Evolutionary conservation across 2,797 vertebrate genomes (phyloP).

Genomic region (Mormyrops attenuatus): DNA sequence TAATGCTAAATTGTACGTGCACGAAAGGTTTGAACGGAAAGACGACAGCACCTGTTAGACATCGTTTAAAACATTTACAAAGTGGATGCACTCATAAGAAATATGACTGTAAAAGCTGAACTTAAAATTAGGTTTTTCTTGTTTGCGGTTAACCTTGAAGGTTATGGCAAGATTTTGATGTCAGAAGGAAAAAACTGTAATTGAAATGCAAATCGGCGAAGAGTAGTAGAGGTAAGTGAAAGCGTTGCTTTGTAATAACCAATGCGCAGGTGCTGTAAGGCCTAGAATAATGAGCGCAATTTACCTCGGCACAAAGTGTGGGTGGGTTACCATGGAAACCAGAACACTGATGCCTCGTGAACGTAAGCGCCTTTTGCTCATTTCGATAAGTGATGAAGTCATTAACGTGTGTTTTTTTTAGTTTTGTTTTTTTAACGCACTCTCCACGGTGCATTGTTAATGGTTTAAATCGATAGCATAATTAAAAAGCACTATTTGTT

Average conservation of each 20-base stretch:
- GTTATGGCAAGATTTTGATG: background rate
- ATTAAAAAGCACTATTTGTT: background rate
- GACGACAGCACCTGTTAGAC: background rate
- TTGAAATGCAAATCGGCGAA: background rate
- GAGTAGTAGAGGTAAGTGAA: background rate
- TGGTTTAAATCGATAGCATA: background rate
- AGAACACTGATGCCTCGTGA: slow-evolving; percentile 34
- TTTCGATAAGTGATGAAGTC: background rate
- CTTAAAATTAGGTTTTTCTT: background rate
- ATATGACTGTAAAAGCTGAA: background rate
- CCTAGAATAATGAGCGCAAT: background rate
- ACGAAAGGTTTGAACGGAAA: background rate
- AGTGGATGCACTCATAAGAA: background rate
- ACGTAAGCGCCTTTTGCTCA: slow-evolving; percentile 10
- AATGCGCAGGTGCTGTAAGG: background rate
- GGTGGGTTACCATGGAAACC: slow-evolving; percentile 58
- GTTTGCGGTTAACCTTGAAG: background rate
- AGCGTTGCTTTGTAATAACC: background rate
- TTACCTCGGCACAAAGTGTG: slow-evolving; percentile 39
- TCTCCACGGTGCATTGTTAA: background rate
- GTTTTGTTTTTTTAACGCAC: background rate
- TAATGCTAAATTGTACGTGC: background rate
- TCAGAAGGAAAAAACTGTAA: background rate
- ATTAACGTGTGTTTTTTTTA: background rate
- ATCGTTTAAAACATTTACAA: background rate